phyloP scores from a whole-genome alignment of 2,888 invertebrate species.

The Tenthredo livida region DNA sequence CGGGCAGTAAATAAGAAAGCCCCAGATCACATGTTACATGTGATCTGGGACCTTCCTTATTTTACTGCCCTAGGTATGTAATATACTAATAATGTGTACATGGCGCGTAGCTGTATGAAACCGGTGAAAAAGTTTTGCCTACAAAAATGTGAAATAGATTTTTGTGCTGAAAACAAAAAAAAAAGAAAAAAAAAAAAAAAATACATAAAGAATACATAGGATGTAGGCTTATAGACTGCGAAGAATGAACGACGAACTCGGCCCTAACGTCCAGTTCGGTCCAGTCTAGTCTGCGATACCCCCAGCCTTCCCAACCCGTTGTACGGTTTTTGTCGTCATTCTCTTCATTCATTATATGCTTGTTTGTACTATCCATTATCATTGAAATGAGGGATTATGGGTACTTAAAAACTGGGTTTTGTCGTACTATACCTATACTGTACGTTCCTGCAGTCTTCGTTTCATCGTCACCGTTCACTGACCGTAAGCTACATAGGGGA shows the following conservation, averaged over 20 bases:
- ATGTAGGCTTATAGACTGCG: not conserved
- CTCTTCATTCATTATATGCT: conserved; percentile 21
- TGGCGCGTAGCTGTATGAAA: no score
- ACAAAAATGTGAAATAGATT: not conserved
- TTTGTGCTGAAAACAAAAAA: not conserved
- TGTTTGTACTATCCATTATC: conserved; percentile 43
- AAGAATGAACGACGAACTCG: conserved; percentile 30
- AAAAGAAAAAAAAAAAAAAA: no score
- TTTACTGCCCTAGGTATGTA: no score
- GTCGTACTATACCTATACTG: not conserved
- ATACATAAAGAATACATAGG: not conserved
- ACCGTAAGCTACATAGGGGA: not conserved
- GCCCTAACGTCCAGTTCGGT: not conserved
- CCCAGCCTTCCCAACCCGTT: not conserved
- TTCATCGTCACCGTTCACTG: not conserved
- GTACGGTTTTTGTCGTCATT: conserved; percentile 4
- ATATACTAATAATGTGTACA: no score
- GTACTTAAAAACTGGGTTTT: not conserved
- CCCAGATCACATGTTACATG: no score
- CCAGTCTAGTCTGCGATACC: not conserved
- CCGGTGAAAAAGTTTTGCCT: no score
- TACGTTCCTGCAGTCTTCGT: not conserved
- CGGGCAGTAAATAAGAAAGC: no score
- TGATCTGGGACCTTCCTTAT: no score
- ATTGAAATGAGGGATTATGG: conserved; percentile 41